phyloP scores from a whole-genome alignment of 2,797 vertebrate genomes.

The Thamnophis elegans region DNA sequence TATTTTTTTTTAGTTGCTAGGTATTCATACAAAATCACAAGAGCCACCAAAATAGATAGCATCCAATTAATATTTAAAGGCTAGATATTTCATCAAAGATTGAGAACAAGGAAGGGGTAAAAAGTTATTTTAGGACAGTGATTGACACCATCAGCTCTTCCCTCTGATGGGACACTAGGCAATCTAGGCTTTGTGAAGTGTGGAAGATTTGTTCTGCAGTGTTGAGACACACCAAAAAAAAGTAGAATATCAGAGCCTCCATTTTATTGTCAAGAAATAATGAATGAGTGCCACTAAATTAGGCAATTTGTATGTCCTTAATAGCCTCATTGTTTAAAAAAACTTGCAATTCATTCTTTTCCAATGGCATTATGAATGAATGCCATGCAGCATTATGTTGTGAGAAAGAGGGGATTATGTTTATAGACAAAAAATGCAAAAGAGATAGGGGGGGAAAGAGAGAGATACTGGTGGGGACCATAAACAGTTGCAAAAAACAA shows the following conservation, averaged over 20 bases:
- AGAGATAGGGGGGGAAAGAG: background rate
- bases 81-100: conserved; percentile 16
- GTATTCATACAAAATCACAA: conserved; percentile 49
- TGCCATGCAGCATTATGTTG: conserved; percentile 54
- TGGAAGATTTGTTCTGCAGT: conserved; percentile 34
- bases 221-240: conserved; percentile 46
- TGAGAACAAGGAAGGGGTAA: background rate
- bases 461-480: background rate
- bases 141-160: conserved; percentile 28
- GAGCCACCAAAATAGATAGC: conserved; percentile 21
- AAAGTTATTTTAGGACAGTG: conserved; percentile 13
- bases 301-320: conserved; percentile 48
- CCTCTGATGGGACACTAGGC: background rate
- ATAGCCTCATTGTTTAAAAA: conserved; percentile 60
- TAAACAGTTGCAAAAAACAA: background rate
- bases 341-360: conserved; percentile 42
- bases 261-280: conserved; percentile 44
- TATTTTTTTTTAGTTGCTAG: conserved; percentile 37
- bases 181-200: conserved; percentile 39
- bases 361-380: conserved; percentile 56
- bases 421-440: conserved; percentile 5
- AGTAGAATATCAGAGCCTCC: conserved; percentile 54
- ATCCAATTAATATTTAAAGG: conserved; percentile 36
- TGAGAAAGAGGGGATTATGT: conserved; percentile 32
- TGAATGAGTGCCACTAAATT: conserved; percentile 58